Evolutionary conservation across 2,113 vertebrate species (phyloP), one percentile per base, ranked within the genome.

Genomic region (Carassius auratus): DNA sequence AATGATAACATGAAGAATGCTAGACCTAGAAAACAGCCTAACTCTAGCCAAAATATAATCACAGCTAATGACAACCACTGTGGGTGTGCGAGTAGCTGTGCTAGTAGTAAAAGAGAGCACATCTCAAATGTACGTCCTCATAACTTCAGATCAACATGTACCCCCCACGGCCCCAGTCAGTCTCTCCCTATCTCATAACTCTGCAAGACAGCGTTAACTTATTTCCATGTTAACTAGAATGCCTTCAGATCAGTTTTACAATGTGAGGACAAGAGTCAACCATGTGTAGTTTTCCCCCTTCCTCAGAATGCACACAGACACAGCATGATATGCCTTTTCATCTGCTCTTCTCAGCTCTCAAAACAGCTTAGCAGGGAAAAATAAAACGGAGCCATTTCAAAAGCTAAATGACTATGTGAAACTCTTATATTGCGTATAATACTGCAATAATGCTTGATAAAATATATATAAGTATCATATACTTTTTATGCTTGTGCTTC

Each of bases 191-290:
- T 61, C 68, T 77, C 48, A 86, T 61, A 36, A 38, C 81, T 55
- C 74, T 38, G 76, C 80, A 84, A 26, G 75, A 79, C 62, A 30
- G 30, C 45, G 8, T 48, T 19, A 17, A 66, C 36, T 81, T 77
- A 87, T 86, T 84, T 81, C 69, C 33, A 84, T 77, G 76, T 71
- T 81, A 87, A 86, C 59, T n/a, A n/a, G n/a, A n/a, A n/a, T n/a
- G n/a, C n/a, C n/a, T n/a, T n/a, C n/a, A n/a, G n/a, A n/a, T n/a
- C n/a, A n/a, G 6, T 23, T 10, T 83, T 80, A 17, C 85, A 75
- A 69, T 19, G 77, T 74, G 85, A 33, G 36, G 69, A 76, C 55
- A 30, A 26, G 14, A 42, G 57, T 23, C 59, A 26, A 19, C 77
- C 4, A 4, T 7, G 33, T 30, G 45, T 21, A 10, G 17, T 15